Base-by-base conservation (phyloP, 2,888 invertebrate species). In the Cantharis rufa region DNA sequence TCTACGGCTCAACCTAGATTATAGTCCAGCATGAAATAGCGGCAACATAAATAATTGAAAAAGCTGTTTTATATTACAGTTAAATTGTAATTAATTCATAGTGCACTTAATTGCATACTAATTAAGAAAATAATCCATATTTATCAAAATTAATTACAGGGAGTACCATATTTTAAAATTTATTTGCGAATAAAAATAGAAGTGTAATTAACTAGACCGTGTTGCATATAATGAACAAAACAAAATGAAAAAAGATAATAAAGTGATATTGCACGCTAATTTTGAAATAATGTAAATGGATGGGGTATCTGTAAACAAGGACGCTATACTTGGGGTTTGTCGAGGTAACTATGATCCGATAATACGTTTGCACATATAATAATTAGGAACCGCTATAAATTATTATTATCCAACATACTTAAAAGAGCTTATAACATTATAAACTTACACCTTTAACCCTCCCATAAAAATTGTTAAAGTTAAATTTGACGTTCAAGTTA, bases 341-440 rank as follows among this genome's bases (percentile, higher is more conserved):
- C 68, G 48, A 71, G 68, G 74, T 76, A 76, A 76, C 71, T 48
- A 64, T 78, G 74, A 76, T 76, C 78, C 74, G 78, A 78, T 76
- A 78, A 78, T 78, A 74, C 72, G 70, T 78, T 76, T 74, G 64
- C 71, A 76, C 70, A 74, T 76, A 72, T 73, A 72, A 78, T 66
- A 66, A 66, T 72, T 74, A 71, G 21, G 70, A 76, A 76, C 76
- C 69, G 62, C 16, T 28, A 70, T 78, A 76, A 76, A 78, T 78
- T 78, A 78, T 78, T 66, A 66, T 66, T 48, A 48, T 48, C 70
- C 73, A 78, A 69, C 66, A 71, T n/a, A 15, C 76, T 64, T 15
- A 74, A 71, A 78, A 70, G 75, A 72, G 72, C 27, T 68, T 70
- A 32, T 18, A 72, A 76, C 72, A 75, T 28, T 75, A 71, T 71